Base-by-base conservation (phyloP, 2,113 vertebrate genomes). In the Argyrosomus japonicus region DNA sequence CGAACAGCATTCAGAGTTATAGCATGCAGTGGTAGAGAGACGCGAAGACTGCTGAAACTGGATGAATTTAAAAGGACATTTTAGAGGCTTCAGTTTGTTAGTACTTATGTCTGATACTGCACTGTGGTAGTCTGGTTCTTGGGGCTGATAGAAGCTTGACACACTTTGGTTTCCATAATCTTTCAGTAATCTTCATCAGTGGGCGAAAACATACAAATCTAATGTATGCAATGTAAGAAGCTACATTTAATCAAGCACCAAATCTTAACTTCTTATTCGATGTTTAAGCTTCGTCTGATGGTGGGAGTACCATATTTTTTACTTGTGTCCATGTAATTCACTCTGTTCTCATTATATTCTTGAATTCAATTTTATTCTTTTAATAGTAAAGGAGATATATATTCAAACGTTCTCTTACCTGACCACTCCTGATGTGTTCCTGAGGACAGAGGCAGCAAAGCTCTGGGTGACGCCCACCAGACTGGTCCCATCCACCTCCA, bases 391-490 rank as follows among this genome's bases (percentile, higher is more conserved):
- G 7, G 36, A 40, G 36, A 40, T n/a, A n/a, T n/a, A n/a, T n/a
- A n/a, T 40, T 40, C 36, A 40, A 40, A 40, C 36, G 6, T 32
- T 18, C 40, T 87, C 93, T 96, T 94, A 99, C 98, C 97, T 96
- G 91, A 99, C 98, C 9, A 96, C 97, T 73, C 98, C 98, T 84
- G 97, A 97, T 64, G 98, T 99, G 93, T 99, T 99, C 92, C 98
- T 96, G 84, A 99, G 96, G 92, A 99, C 97, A 1, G 98, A 97
- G n/a, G 98, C 98, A 74, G 98, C 98, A 75, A 99, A 99, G 95
- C 97, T 99, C 93, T 99, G 98, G 0, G 98, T 99, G 84, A 99
- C 98, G 0, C 98, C 98, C 82, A 99, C 98, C 93, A 99, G 95
- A 86, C 97, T 99, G 94, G 97, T 97, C 75, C 97, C 97, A 70